Conservation (phyloP, 2,888 invertebrate genomes). For the Podabrus alpinus region DNA sequence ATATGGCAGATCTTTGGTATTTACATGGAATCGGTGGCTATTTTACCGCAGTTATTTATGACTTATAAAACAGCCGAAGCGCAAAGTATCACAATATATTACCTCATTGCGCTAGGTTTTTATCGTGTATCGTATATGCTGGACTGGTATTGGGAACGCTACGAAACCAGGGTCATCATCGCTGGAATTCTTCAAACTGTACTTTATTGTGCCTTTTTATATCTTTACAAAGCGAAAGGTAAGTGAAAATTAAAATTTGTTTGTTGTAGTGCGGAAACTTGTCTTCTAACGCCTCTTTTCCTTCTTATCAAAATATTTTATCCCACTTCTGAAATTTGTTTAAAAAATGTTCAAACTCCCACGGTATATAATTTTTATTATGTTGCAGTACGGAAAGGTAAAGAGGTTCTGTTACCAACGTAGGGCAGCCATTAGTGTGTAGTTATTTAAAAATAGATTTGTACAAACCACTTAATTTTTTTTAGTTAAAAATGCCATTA, state of each 20-base stretch:
- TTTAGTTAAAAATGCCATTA: constrained; percentile 11
- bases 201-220: constrained; percentile 99
- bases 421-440: constrained; percentile 56
- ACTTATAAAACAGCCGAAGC: constrained; percentile 98
- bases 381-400: constrained; percentile 90
- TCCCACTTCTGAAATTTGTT: neutral
- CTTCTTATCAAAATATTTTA: too few relatives aligned
- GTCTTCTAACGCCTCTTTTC: too few relatives aligned
- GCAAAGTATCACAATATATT: constrained; percentile 98
- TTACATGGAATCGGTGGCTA: constrained; percentile 98
- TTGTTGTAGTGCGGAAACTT: too few relatives aligned
- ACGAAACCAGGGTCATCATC: constrained; percentile 95
- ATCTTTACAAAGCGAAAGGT: constrained; percentile 99
- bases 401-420: constrained; percentile 93
- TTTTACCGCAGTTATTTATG: constrained; percentile 97
- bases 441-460: constrained; percentile 14
- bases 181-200: constrained; percentile 98
- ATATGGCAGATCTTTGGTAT: constrained; percentile 99
- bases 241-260: constrained; percentile 36
- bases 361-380: too few relatives aligned
- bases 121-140: constrained; percentile 90
- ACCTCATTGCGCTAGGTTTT: constrained; percentile 90
- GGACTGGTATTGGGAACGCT: constrained; percentile 95
- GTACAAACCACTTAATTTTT: constrained; percentile 25
- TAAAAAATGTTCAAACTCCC: too few relatives aligned